Evolutionary conservation across 1,140 invertebrate genomes (phyloP), one percentile per base, ranked within the genome.

Genomic region (Penaeus japonicus): DNA sequence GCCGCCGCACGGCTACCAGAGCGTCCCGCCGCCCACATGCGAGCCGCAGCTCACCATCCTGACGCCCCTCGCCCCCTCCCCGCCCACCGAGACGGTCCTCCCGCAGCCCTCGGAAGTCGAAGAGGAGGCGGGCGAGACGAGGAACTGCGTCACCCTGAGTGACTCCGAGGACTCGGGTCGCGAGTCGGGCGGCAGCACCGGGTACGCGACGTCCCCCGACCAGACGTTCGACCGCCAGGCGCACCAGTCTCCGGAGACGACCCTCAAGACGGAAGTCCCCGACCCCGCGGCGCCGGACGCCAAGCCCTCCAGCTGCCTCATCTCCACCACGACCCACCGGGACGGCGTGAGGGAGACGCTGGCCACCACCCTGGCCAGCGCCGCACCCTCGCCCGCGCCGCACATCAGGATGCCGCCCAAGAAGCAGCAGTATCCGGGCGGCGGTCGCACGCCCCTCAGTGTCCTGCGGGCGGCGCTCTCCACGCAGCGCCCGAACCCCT

Each of bases 381-480:
- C 77, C 22, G 20, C 27, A 3, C 81, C 80, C 3, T 54, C 81
- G 18, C 32, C 87, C n/a, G 53, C 54, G 22, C 87, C 59, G 32
- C 22, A 65, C 54, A 82, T 88, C 55, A 73, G 87, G 57, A 88
- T 88, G 87, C 87, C 87, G 10, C 87, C 87, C 24, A 88, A 88
- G 70, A 88, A 88, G 70, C 87, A 88, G 47, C 87, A 88, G 53
- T 88, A 88, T 24, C 87, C 80, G 18, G 87, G 87, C 10, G 84
- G 81, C 1, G 59, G 80, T 7, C 80, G 87, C 12, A 83, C 87
- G 20, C 80, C 87, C 20, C 65, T 88, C 20, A 88, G 70, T 75
- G 87, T 77, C 12, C 54, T 88, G 70, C 65, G 81, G 39, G 73
- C 87, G 47, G 80, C 80, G 5, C 24, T 88, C 12, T 88, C 87